Percentiles rank a stretch among this genome's conserved stretches.
These are phyloP conservation scores for Salvelinus fontinalis DNA, from an alignment of 2,113 vertebrate genomes.

Conservation along the genomic window DNA sequence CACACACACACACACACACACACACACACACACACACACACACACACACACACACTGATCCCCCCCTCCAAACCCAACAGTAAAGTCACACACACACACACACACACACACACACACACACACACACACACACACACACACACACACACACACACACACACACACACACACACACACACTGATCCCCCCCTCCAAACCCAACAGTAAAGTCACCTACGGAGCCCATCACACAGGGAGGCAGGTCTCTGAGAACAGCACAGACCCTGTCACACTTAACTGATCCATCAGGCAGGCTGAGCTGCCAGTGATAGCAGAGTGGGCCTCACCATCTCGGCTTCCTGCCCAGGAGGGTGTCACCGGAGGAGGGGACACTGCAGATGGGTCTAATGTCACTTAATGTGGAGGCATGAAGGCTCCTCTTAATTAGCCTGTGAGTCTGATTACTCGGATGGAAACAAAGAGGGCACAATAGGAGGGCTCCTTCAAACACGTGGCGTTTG, in stretches of 20 bases:
- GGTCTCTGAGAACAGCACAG: neutral
- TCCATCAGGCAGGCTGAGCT: neutral
- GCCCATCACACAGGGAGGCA: neutral
- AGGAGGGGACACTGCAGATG: constrained; percentile 11
- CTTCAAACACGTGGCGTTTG: constrained; percentile 8
- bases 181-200: neutral
- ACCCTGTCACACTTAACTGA: neutral
- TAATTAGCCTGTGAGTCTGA: constrained; percentile 7
- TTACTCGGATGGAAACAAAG: constrained; percentile 1
- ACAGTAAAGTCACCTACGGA: neutral
- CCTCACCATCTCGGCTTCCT: neutral
- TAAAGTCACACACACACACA: too few species aligned
- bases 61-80: too few species aligned
- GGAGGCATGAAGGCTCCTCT: constrained; percentile 3
- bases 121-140: too few species aligned
- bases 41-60: too few species aligned
- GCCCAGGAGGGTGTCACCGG: neutral
- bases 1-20: too few species aligned
- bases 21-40: neutral
- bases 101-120: too few species aligned
- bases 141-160: too few species aligned
- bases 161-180: neutral
- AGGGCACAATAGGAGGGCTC: constrained; percentile 14
- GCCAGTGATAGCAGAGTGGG: neutral
- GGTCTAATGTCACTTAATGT: neutral